Percentiles rank a stretch among this genome's conserved stretches.
These are phyloP conservation scores for Bothrops jararaca DNA, from an alignment of 2,113 vertebrate genomes.

Conservation along the genomic window DNA sequence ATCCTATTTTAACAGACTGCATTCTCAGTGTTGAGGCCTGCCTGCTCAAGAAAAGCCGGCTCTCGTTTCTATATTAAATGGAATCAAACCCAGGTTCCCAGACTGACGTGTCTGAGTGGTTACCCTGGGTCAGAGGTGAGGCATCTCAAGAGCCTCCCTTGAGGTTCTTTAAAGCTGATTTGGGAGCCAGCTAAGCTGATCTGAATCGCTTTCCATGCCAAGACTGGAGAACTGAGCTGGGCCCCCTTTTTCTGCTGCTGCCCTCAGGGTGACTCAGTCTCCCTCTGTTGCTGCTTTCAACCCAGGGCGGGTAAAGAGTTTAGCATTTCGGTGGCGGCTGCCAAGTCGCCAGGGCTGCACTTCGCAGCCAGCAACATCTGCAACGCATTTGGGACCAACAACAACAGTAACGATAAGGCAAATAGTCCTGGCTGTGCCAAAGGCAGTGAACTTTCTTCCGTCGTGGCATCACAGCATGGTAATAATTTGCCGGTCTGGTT, in stretches of 20 bases:
- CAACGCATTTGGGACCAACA: conserved; percentile 68
- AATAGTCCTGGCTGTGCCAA: conserved; percentile 49
- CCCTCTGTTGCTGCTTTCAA: conserved; percentile 59
- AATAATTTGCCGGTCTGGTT: conserved; percentile 62
- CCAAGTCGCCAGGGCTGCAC: conserved; percentile 63
- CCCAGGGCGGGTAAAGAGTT: conserved; percentile 70
- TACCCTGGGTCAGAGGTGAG: neutral
- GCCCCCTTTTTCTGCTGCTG: conserved; percentile 40
- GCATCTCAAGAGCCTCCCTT: neutral
- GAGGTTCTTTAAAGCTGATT: no score
- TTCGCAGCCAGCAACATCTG: conserved; percentile 66
- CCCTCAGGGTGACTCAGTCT: conserved; percentile 64
- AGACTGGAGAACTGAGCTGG: conserved; percentile 49
- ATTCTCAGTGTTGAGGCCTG: neutral
- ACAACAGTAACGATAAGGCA: conserved; percentile 50
- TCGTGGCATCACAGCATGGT: conserved; percentile 57
- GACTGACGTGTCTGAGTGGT: neutral
- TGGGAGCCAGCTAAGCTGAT: conserved; percentile 18
- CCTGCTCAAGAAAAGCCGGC: neutral
- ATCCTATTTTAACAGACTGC: neutral
- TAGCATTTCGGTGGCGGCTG: conserved; percentile 65
- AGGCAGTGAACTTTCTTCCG: conserved; percentile 61
- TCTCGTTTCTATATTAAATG: neutral
- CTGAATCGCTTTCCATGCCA: conserved; percentile 62
- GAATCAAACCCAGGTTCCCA: neutral